Conservation (phyloP, 2,113 vertebrate genomes). For the Rostratula benghalensis region DNA sequence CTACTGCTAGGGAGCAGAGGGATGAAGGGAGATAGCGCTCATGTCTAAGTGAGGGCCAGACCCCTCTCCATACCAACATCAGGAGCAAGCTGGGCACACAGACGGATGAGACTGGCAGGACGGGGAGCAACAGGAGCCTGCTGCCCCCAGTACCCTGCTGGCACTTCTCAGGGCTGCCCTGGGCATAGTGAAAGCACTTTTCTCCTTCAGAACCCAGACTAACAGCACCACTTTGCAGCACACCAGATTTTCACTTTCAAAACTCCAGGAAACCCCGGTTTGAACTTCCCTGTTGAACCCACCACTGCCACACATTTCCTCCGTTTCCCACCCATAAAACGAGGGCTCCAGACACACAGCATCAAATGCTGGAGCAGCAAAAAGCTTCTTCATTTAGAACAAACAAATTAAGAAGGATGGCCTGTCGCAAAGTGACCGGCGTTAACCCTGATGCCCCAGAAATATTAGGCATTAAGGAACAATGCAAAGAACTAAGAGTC, state of each 20-base stretch:
- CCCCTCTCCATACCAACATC: rapidly evolving
- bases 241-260: not conserved
- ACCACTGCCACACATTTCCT: not conserved
- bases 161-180: not conserved
- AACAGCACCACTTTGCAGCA: not conserved
- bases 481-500: not conserved
- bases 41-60: not conserved
- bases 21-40: not conserved
- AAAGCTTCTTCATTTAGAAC: not conserved
- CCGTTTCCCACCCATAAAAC: not conserved
- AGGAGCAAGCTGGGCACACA: not conserved
- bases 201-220: not conserved
- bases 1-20: not conserved
- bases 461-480: not conserved
- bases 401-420: not conserved
- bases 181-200: rapidly evolving
- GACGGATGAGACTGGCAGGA: not conserved
- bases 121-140: rapidly evolving
- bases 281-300: not conserved
- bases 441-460: not conserved
- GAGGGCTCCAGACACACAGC: not conserved
- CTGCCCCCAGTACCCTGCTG: not conserved
- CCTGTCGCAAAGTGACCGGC: not conserved
- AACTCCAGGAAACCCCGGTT: not conserved
- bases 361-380: rapidly evolving